Base-by-base conservation (phyloP, 2,113 vertebrate genomes). In the Odocoileus hemionus region DNA sequence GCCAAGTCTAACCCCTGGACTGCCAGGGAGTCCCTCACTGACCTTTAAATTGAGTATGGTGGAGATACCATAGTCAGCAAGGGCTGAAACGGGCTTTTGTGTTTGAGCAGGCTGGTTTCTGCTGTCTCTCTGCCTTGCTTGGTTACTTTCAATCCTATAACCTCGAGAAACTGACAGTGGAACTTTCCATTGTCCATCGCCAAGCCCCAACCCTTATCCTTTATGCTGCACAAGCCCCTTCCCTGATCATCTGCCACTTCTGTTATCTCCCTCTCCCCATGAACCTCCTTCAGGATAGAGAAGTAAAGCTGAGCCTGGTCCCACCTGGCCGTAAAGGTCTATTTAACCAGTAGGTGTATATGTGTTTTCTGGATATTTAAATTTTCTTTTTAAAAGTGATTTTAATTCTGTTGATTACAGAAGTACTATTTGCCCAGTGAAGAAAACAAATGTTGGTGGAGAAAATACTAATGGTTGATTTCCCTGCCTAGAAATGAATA, bases 361-460 rank as follows among this genome's bases (percentile, higher is more conserved):
- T 78, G 25, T 86, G 15, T 95, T 90, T 91, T 64, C 89, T 52
- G 52, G 21, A 9, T n/a, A 90, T 91, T 58, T 43, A 17, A 64
- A 88, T 30, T 74, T 94, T 83, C 26, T 80, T 86, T 74, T 55
- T 16, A 11, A 84, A 96, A 52, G 84, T 86, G 3, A 88, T 94
- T 57, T 91, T 95, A 54, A 86, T 96, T 89, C 70, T 94, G 78
- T 43, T 89, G 9, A 79, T 87, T 90, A 45, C 36, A 54, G 64
- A 95, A 86, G 19, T 84, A 86, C 57, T 64, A 12, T 28, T 60
- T 91, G 26, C 16, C 23, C 7, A 74, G 16, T 57, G n/a, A 83
- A 74, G 43, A 57, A 89, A 74, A 80, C 55, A 55, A 86, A 55
- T 89, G 21, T 79, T 91, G 67, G 60, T 88, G 30, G 60, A 92